These are phyloP conservation scores for Pogonomyrmex californicus DNA, from an alignment of 1,140 invertebrate genomes.

Conservation along the genomic window DNA sequence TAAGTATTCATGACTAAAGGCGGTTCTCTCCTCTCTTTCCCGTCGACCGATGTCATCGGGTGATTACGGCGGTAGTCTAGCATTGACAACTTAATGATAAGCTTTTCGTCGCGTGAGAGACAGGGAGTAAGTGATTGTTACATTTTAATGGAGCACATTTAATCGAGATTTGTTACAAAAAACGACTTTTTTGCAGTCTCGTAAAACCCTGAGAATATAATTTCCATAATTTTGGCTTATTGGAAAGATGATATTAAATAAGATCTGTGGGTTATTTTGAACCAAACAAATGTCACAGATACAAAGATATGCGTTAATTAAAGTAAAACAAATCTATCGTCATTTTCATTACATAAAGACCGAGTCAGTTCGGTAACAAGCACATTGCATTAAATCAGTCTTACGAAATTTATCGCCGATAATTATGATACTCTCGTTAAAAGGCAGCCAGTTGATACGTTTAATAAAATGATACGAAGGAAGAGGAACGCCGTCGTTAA, in stretches of 20 bases:
- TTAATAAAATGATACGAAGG: constrained; percentile 51
- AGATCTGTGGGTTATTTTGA: neutral
- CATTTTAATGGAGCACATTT: constrained; percentile 10
- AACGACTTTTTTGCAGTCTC: neutral
- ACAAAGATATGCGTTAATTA: neutral
- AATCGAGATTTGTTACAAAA: constrained; percentile 14
- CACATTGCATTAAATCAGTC: constrained; percentile 38
- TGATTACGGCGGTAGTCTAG: constrained; percentile 1
- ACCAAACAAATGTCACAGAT: neutral
- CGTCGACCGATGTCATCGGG: constrained; percentile 24
- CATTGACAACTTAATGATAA: constrained; percentile 41
- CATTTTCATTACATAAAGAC: neutral
- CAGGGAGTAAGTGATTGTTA: constrained; percentile 17
- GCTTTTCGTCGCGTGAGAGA: constrained; percentile 11
- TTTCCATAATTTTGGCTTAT: neutral
- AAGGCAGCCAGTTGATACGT: constrained; percentile 15
- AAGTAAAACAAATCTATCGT: neutral
- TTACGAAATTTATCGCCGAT: constrained; percentile 72
- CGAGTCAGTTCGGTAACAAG: neutral
- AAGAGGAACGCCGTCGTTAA: constrained; percentile 66
- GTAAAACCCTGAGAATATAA: neutral
- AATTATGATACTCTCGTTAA: constrained; percentile 71
- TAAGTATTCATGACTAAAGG: constrained; percentile 43
- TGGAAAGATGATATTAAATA: neutral
- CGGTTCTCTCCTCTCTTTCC: constrained; percentile 3